Evolutionary conservation across 2,888 invertebrate genomes (phyloP).

Genomic region (Monochamus alternatus): DNA sequence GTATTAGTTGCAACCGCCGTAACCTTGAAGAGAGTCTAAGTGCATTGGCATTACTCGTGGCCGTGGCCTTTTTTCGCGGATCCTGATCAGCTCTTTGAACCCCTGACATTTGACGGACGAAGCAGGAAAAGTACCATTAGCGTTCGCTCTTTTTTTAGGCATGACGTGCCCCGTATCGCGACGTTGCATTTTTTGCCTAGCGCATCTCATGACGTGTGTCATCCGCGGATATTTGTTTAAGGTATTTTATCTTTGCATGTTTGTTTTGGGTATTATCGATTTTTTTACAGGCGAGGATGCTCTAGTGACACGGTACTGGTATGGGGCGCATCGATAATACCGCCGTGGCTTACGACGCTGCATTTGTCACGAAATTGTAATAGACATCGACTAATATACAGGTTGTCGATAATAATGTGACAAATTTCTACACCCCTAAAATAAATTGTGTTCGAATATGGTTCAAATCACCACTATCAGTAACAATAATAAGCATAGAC

Average conservation of each 20-base stretch:
- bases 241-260: constrained; percentile 12
- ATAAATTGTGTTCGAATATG: not conserved
- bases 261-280: constrained; percentile 27
- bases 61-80: not conserved
- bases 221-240: constrained; percentile 3
- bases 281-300: constrained; percentile 4
- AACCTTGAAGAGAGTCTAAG: constrained; percentile 41
- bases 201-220: constrained; percentile 1
- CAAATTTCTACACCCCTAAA: not conserved
- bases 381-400: too few relatives aligned
- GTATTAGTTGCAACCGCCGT: constrained; percentile 16
- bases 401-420: too few relatives aligned
- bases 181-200: constrained; percentile 19
- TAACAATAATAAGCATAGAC: too few relatives aligned
- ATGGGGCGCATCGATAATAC: not conserved
- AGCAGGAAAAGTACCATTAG: constrained; percentile 28
- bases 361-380: not conserved
- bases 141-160: not conserved
- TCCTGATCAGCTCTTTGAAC: constrained; percentile 11
- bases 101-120: constrained; percentile 4
- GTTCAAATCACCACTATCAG: too few relatives aligned
- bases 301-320: constrained; percentile 6
- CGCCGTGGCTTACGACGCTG: not conserved
- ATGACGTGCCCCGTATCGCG: constrained; percentile 8
- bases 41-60: constrained; percentile 49